Base-by-base conservation (phyloP, 2,113 vertebrate species). In the Nyctibius bracteatus region DNA sequence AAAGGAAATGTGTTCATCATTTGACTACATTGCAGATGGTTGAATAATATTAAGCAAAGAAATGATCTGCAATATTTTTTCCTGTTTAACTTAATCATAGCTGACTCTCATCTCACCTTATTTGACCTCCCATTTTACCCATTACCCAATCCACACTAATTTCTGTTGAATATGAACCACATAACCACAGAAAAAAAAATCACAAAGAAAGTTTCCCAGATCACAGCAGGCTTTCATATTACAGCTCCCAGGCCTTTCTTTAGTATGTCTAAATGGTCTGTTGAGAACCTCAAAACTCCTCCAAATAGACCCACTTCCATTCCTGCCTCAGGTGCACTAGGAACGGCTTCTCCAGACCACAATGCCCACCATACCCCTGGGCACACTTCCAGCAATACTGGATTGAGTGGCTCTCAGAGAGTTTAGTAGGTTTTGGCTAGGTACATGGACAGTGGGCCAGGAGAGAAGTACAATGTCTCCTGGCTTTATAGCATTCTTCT, bases 281-380 rank as follows among this genome's bases (percentile, higher is more conserved):
- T 24, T 78, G 44, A 43, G 46, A 81, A 8, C 8, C 5, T 22
- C 33, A 39, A 18, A 70, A 44, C 13, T 81, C 35, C 44, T 79
- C 51, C n/a, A 74, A 28, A 44, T 15, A 9, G 11, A 18, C 6
- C 4, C 24, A 24, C 24, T 55, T 31, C 25, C 33, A 31, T 46
- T 83, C 23, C 62, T 63, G 31, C 49, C 57, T 71, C 11, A 11
- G n/a, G 6, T 39, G 47, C 12, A 37, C 12, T 12, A 79, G 52
- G 27, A 78, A 3, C 7, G 28, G 8, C 43, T 80, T 80, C 35
- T 75, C 62, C 47, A 68, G 39, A 28, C 12, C 37, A 37, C 22
- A 41, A 0, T 7, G 3, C 6, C 12, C 30, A 43, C 3, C 1
- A 9, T 10, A n/a, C 4, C 8, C 13, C 18, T 1, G 2, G 31